Percentiles rank a stretch among this genome's conserved stretches.
phyloP scores from a whole-genome alignment of 1,140 invertebrate genomes.

The Cherax quadricarinatus region DNA sequence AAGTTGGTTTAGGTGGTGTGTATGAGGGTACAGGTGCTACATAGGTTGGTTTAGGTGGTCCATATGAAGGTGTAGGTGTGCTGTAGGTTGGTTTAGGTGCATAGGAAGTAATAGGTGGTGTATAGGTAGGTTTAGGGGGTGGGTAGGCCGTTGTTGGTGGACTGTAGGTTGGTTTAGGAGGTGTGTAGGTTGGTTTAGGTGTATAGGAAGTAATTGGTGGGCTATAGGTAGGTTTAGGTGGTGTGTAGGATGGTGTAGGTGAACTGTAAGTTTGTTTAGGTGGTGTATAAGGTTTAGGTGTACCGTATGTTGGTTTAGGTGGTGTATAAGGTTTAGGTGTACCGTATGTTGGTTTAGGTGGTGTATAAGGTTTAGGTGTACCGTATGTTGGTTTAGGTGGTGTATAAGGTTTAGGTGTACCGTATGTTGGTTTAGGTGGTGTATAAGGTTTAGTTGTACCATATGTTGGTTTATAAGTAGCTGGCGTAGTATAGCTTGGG shows the following conservation, averaged over 20 bases:
- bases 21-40: not conserved
- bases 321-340: not conserved
- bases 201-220: not conserved
- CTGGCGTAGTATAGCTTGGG: not conserved
- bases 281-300: not conserved
- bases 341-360: not conserved
- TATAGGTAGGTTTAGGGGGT: not conserved
- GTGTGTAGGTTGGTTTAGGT: not conserved
- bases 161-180: not conserved
- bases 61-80: not conserved
- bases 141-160: too few relatives aligned
- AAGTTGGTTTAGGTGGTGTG: not conserved
- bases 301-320: not conserved
- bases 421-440: not conserved
- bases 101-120: not conserved
- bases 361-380: not conserved
- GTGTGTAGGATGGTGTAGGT: not conserved
- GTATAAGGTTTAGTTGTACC: not conserved
- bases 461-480: not conserved
- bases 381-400: not conserved
- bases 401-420: not conserved
- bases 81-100: not conserved
- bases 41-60: not conserved
- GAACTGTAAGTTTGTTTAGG: not conserved
- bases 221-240: not conserved